Conservation (phyloP, 2,888 invertebrate species). For the Caenorhabditis plicata region DNA sequence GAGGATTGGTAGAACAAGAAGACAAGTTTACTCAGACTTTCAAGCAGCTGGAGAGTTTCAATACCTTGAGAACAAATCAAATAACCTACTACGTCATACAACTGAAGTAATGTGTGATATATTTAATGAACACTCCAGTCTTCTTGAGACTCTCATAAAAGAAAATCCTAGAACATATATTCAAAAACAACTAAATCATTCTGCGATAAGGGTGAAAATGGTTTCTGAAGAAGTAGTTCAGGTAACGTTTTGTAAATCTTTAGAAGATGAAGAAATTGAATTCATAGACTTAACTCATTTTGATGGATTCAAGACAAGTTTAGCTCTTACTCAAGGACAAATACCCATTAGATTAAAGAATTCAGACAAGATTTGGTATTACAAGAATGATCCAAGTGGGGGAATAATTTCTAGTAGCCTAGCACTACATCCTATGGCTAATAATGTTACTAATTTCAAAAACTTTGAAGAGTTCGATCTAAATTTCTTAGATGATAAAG, state of each 20-base stretch:
- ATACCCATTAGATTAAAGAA: constrained; percentile 31
- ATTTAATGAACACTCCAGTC: constrained; percentile 16
- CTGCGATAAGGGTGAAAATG: constrained; percentile 5
- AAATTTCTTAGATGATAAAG: constrained; percentile 29
- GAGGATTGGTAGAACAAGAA: constrained; percentile 7
- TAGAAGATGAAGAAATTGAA: constrained; percentile 15
- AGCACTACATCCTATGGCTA: constrained; percentile 9
- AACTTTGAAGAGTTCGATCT: constrained; percentile 24
- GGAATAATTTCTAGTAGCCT: constrained; percentile 19
- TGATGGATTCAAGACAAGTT: constrained; percentile 16
- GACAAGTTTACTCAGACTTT: constrained; percentile 33
- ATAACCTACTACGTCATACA: constrained; percentile 32
- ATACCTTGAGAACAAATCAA: constrained; percentile 36
- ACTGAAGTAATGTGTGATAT: constrained; percentile 25
- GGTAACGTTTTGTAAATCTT: constrained; percentile 8
- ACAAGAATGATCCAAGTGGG: constrained; percentile 6
- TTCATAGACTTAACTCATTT: constrained; percentile 26
- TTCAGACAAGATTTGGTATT: constrained; percentile 34
- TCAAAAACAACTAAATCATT: constrained; percentile 12
- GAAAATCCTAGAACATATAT: constrained; percentile 16
- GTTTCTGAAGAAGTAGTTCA: background rate
- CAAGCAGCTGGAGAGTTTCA: constrained; percentile 43
- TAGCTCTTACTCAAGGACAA: constrained; percentile 38
- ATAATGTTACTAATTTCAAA: constrained; percentile 27
- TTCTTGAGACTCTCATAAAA: constrained; percentile 18